Percentiles rank a stretch among this genome's conserved stretches.
Conservation (phyloP, 2,113 vertebrate genomes). For the Pleuronectes platessa region DNA sequence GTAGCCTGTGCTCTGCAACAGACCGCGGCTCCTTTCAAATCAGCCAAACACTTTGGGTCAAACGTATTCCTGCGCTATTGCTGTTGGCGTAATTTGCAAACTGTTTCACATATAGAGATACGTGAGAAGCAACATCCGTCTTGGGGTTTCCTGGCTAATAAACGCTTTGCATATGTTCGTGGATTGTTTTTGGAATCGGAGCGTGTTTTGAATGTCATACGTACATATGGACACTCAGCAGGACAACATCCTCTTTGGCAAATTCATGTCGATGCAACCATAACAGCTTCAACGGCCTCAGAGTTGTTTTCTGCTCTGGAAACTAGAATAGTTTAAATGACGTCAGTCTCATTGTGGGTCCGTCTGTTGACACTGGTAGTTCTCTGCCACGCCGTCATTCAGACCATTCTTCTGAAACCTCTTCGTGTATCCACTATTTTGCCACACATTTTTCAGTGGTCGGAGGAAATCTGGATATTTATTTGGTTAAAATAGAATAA, state of each 20-base stretch:
- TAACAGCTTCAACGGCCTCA: conserved; percentile 18
- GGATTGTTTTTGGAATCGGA: conserved; percentile 31
- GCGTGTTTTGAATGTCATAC: conserved; percentile 14
- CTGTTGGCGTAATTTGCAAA: conserved; percentile 51
- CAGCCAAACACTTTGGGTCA: not conserved
- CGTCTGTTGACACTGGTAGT: conserved; percentile 23
- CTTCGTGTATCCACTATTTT: conserved; percentile 75
- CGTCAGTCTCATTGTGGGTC: conserved; percentile 35
- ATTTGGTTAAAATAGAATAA: conserved; percentile 75
- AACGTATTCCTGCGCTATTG: conserved; percentile 24
- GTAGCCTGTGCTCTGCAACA: not conserved
- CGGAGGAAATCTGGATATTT: conserved; percentile 71
- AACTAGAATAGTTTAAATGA: conserved; percentile 56
- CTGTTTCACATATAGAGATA: conserved; percentile 29
- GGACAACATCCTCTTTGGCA: conserved; percentile 25
- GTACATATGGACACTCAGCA: conserved; percentile 18
- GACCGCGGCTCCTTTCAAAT: conserved; percentile 10
- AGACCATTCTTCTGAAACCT: conserved; percentile 74
- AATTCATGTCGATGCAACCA: not conserved
- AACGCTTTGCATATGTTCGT: not conserved
- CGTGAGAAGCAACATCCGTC: conserved; percentile 22
- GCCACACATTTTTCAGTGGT: conserved; percentile 74
- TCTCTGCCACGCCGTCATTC: conserved; percentile 57
- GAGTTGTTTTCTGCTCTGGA: conserved; percentile 43
- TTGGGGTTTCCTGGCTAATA: not conserved